Conservation (phyloP, 2,888 invertebrate species). For the Dryobota labecula region DNA sequence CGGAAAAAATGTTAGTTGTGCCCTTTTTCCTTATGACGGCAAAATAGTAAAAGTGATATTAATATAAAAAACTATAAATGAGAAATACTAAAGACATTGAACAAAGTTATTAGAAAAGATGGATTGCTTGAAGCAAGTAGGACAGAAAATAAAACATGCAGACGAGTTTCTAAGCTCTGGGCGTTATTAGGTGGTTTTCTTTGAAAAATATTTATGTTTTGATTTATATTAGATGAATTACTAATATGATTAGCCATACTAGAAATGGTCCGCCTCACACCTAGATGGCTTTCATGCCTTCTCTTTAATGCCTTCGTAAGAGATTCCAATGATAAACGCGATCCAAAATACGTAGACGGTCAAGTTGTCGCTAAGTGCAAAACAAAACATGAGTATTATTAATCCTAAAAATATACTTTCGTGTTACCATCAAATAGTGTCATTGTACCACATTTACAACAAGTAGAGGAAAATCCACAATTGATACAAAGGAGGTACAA, state of each 20-base stretch:
- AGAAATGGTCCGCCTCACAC: too few relatives aligned
- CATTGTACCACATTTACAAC: not conserved
- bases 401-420: not conserved
- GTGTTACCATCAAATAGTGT: not conserved
- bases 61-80: not conserved
- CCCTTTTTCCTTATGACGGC: too few relatives aligned
- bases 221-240: not conserved
- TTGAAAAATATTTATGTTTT: not conserved
- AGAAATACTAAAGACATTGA: not conserved
- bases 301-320: not conserved
- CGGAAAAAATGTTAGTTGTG: too few relatives aligned
- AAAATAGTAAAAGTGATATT: conserved; percentile 4
- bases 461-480: conserved; percentile 8
- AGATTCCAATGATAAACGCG: not conserved
- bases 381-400: not conserved
- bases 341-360: too few relatives aligned
- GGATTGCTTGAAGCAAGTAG: too few relatives aligned
- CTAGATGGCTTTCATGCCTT: too few relatives aligned
- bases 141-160: too few relatives aligned
- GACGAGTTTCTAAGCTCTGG: not conserved
- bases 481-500: conserved; percentile 29
- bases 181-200: not conserved
- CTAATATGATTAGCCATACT: too few relatives aligned
- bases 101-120: not conserved
- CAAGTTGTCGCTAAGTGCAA: not conserved